Conservation (phyloP, 2,888 invertebrate species). For the Geophilus truncorum region DNA sequence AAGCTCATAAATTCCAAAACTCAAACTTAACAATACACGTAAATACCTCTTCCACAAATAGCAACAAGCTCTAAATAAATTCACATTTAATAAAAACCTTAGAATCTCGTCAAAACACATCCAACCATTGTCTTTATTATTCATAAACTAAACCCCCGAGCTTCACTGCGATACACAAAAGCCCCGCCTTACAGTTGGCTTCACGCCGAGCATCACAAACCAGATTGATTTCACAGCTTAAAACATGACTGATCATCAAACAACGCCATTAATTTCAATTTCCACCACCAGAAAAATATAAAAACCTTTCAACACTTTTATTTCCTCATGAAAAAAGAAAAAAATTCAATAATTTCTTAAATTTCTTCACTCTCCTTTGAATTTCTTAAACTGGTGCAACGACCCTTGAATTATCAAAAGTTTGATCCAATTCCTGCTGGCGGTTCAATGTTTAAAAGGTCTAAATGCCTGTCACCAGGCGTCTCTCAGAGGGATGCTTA, state of each 20-base stretch:
- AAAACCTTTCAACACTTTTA: background rate
- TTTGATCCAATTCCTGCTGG: background rate
- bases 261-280: background rate
- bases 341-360: background rate
- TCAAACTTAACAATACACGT: too few relatives aligned
- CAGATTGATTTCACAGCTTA: background rate
- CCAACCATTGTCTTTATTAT: background rate
- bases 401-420: background rate
- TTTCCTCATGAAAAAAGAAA: background rate
- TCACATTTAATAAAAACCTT: too few relatives aligned
- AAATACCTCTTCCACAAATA: too few relatives aligned
- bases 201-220: background rate
- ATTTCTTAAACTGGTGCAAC: background rate
- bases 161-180: background rate
- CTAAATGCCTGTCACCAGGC: background rate
- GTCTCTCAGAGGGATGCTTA: background rate
- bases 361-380: background rate
- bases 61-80: too few relatives aligned
- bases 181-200: background rate
- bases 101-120: too few relatives aligned
- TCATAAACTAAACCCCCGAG: background rate
- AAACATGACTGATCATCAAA: background rate
- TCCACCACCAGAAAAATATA: background rate
- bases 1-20: too few relatives aligned
- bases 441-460: background rate